Conservation (phyloP, 2,888 invertebrate genomes). For the Auanema freiburgensis region DNA sequence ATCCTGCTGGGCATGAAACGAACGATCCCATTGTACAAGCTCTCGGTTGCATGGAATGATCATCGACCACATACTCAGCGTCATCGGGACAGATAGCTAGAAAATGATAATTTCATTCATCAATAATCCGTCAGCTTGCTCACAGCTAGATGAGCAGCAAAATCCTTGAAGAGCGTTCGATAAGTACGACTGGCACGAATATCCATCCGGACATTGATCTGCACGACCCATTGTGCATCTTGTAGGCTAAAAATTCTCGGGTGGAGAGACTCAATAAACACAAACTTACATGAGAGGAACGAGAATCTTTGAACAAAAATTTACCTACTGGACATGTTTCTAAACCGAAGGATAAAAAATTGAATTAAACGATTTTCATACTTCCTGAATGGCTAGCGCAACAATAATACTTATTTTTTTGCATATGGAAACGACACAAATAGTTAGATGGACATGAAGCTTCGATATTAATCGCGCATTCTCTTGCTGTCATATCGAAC, state of each 20-base stretch:
- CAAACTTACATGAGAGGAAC: constrained; percentile 17
- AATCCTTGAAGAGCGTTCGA: constrained; percentile 46
- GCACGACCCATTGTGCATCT: constrained; percentile 46
- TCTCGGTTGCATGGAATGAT: constrained; percentile 41
- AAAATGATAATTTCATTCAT: not conserved
- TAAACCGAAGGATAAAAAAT: constrained; percentile 19
- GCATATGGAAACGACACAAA: constrained; percentile 46
- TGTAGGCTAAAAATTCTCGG: constrained; percentile 20
- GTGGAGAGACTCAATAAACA: not conserved
- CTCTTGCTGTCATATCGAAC: constrained; percentile 40
- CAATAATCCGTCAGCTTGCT: not conserved
- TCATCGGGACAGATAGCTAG: constrained; percentile 45
- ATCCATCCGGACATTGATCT: constrained; percentile 47
- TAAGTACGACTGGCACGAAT: constrained; percentile 41
- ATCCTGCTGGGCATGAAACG: constrained; percentile 46
- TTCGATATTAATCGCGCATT: constrained; percentile 48
- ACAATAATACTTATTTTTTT: constrained; percentile 50
- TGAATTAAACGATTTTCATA: constrained; percentile 7
- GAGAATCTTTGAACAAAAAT: constrained; percentile 42
- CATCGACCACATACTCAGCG: constrained; percentile 42
- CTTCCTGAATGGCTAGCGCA: constrained; percentile 40
- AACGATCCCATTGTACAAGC: constrained; percentile 47
- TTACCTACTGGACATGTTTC: constrained; percentile 47
- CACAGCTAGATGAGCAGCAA: constrained; percentile 39
- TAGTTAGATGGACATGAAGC: constrained; percentile 46